A percentile compares a stretch with the other conserved stretches of the same genome.
Conservation (phyloP, 2,888 invertebrate species). For the Chalcosyrphus nemorum region DNA sequence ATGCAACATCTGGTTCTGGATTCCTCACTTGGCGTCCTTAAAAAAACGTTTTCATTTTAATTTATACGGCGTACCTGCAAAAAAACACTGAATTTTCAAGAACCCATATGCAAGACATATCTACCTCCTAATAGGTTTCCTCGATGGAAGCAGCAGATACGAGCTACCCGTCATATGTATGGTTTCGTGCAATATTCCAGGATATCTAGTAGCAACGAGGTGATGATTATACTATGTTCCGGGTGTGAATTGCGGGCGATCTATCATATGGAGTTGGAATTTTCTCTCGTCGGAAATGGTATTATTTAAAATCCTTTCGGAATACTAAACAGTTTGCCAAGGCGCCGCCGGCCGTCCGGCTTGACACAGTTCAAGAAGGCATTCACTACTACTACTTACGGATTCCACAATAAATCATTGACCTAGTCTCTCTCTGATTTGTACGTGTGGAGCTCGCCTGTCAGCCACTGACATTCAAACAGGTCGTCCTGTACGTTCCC, state of each 20-base stretch:
- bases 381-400: conserved; percentile 52
- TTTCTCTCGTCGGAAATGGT: conserved; percentile 61
- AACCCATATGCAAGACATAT: conserved; percentile 2
- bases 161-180: not conserved
- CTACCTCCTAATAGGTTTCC: too few relatives aligned
- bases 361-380: conserved; percentile 71
- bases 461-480: conserved; percentile 72
- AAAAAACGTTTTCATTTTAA: conserved; percentile 30
- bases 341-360: too few relatives aligned
- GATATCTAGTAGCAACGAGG: conserved; percentile 35
- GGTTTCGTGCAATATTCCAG: conserved; percentile 43
- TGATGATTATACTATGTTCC: conserved; percentile 64
- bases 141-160: not conserved
- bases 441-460: conserved; percentile 70
- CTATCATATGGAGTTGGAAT: conserved; percentile 37
- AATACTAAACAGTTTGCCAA: conserved; percentile 72
- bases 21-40: not conserved
- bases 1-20: not conserved
- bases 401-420: conserved; percentile 72
- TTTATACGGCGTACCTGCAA: conserved; percentile 26
- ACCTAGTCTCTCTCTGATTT: conserved; percentile 72
- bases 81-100: conserved; percentile 18
- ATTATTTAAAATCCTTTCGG: conserved; percentile 69
- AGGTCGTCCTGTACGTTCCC: conserved; percentile 57
- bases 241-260: conserved; percentile 62